phyloP scores from a whole-genome alignment of 2,888 invertebrate genomes.

The Phyto melanocephala region DNA sequence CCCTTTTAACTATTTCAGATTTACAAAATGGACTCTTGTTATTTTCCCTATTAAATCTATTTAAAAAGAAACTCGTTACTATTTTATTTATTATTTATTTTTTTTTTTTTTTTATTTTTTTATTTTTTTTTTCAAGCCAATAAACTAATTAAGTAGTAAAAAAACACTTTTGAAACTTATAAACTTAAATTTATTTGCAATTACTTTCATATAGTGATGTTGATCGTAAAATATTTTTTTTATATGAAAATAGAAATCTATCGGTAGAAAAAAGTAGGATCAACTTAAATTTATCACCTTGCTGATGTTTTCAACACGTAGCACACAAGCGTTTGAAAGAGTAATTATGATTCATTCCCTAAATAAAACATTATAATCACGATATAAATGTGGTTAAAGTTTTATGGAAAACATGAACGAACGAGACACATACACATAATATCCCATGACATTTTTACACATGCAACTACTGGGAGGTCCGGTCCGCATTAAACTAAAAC shows the following conservation, averaged over 20 bases:
- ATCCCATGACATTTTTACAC: not conserved
- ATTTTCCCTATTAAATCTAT: too few relatives aligned
- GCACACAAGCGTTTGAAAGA: constrained; percentile 11
- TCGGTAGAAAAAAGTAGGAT: not conserved
- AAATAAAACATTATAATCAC: constrained; percentile 53
- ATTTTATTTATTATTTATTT: too few relatives aligned
- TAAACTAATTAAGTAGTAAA: too few relatives aligned
- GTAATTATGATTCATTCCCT: constrained; percentile 61
- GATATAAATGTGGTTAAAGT: constrained; percentile 51
- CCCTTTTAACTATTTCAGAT: too few relatives aligned
- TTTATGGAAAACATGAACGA: not conserved
- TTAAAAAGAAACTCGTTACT: too few relatives aligned
- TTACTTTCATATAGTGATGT: constrained; percentile 2
- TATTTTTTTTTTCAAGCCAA: too few relatives aligned
- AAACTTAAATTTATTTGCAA: constrained; percentile 27
- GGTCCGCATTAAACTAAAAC: constrained; percentile 13
- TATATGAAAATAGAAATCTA: not conserved
- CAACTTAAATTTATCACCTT: not conserved
- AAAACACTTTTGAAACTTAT: not conserved
- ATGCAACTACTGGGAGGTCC: constrained; percentile 58
- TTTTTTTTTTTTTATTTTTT: too few relatives aligned
- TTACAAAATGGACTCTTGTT: too few relatives aligned
- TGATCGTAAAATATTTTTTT: not conserved
- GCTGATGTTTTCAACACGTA: not conserved
- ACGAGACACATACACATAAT: not conserved